Evolutionary conservation across 2,797 vertebrate genomes (phyloP), one percentile per base, ranked within the genome.

Genomic region (Odontamblyopus lacepedii): DNA sequence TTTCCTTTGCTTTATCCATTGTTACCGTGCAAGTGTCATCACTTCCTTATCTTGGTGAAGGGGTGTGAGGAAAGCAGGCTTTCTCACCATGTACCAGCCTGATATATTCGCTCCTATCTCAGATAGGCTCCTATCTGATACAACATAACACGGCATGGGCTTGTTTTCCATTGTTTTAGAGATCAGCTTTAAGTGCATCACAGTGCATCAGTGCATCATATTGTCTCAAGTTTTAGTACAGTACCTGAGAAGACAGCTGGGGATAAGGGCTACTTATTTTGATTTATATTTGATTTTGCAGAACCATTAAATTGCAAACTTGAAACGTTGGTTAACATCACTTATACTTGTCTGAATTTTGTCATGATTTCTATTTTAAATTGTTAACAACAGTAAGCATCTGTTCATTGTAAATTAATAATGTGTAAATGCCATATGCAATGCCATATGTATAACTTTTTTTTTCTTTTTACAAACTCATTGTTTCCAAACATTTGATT

Each of bases 1-100:
- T 92, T 87, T 89, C 82, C 79, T 88, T 84, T 78, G 76, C 74
- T 85, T 67, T 82, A 81, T 82, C 79, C 83, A 85, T 87, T 88
- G 82, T 89, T 83, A 78, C 76, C 80, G 75, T 44, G 59, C 75
- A 77, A 86, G 83, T 83, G 78, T 86, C 88, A 90, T 88, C 82
- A 70, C 77, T 78, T 87, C 74, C 83, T 89, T 92, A 89, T 90
- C 86, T 90, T 70, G 38, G 60, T 32, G 61, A 81, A 80, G 74
- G 67, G 69, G 64, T 87, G 74, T 74, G 56, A 67, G 67, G 64
- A 68, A 77, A 77, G 69, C 78, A 78, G 73, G 78, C 67, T 19
- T 73, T 81, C 53, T 5, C 72, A 55, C 71, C 67, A 73, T 85
- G 78, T 73, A 83, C 76, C 80, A 80, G 71, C 70, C 76, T 85